Conservation (phyloP, 1,140 invertebrate genomes). For the Parasteatoda tepidariorum region DNA sequence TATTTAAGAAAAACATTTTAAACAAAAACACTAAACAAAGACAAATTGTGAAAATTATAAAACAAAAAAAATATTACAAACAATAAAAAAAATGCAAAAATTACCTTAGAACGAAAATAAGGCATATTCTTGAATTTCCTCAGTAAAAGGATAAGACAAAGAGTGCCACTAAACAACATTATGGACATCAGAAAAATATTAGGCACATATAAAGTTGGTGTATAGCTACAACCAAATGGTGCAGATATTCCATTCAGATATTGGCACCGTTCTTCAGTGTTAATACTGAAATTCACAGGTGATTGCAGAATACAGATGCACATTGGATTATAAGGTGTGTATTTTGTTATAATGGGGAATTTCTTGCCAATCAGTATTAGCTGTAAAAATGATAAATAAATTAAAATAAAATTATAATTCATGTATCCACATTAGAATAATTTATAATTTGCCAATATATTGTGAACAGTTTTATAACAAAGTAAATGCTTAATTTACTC, state of each 20-base stretch:
- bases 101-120: slow-evolving; percentile 66
- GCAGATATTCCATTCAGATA: slow-evolving; percentile 31
- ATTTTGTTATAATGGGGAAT: slow-evolving; percentile 17
- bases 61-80: too few relatives aligned
- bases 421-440: too few relatives aligned
- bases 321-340: slow-evolving; percentile 11
- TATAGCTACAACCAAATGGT: slow-evolving; percentile 58
- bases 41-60: too few relatives aligned
- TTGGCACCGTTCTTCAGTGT: slow-evolving; percentile 35
- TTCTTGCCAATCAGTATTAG: slow-evolving; percentile 42
- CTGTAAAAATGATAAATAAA: slow-evolving; percentile 23
- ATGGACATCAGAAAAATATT: slow-evolving; percentile 68
- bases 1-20: too few relatives aligned
- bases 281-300: slow-evolving; percentile 16
- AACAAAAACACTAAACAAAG: too few relatives aligned
- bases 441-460: too few relatives aligned
- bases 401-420: background rate
- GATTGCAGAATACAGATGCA: slow-evolving; percentile 26
- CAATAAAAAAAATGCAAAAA: too few relatives aligned
- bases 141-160: slow-evolving; percentile 65
- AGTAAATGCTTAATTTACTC: too few relatives aligned
- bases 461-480: too few relatives aligned
- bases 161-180: slow-evolving; percentile 68
- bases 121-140: slow-evolving; percentile 64
- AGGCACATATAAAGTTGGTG: slow-evolving; percentile 57